Evolutionary conservation across 1,140 invertebrate species (phyloP), one percentile per base, ranked within the genome.

Genomic region (Sminthurinus signatus): DNA sequence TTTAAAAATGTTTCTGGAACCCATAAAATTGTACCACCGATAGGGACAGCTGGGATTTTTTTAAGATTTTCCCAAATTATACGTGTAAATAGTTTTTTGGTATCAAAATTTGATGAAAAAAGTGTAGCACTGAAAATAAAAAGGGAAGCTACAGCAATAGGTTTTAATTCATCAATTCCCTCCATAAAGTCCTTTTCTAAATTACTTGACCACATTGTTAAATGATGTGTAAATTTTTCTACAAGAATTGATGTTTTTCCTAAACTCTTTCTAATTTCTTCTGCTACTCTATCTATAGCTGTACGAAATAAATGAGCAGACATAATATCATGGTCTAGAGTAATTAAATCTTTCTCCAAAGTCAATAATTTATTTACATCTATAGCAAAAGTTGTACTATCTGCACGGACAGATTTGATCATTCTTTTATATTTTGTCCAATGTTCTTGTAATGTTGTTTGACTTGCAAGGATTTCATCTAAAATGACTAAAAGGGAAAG

Each of bases 21-120:
- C 88, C 89, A 93, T 32, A 91, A 74, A 21, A 87, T 79, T 75
- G 87, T 87, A 1, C 88, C 89, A 54, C 83, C 78, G 3, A 93
- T 75, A 56, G 83, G 84, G 25, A 91, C 83, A 48, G 84, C 86
- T 56, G 87, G 87, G 55, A 87, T 66, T 78, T 79, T 69, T 28
- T 66, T 68, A 5, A 71, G 21, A n/a, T 21, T 36, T 44, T 72
- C 70, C 68, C 64, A 66, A 14, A 73, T 50, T 0, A 32, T 59
- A 29, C 58, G 67, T 12, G 42, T 36, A 44, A 67, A 70, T 15
- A 56, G 19, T 36, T 65, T 69, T 31, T 68, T 69, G 2, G 48
- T 25, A 44, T 70, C 68, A 54, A 68, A 68, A 36, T 15, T 17
- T 12, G 46, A 25, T 10, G 62, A 43, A 42, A 69, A 66, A 21